Conservation (phyloP, 1,140 invertebrate genomes). For the Drosophila tani region DNA sequence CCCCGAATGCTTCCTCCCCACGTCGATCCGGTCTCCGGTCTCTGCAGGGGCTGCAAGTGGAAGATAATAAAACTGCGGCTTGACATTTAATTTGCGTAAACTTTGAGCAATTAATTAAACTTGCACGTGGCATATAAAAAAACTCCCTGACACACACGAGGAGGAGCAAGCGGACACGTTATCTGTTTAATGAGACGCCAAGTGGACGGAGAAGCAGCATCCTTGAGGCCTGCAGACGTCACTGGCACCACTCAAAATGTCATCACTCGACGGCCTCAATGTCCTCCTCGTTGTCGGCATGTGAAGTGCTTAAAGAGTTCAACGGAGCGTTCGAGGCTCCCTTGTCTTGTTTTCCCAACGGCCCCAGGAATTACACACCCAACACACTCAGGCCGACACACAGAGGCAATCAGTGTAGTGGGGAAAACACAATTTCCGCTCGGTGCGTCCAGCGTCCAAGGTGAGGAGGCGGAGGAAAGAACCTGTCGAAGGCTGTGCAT, state of each 20-base stretch:
- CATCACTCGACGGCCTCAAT: constrained; percentile 32
- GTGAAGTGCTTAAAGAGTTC: constrained; percentile 47
- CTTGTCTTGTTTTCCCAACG: constrained; percentile 49
- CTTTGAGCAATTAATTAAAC: constrained; percentile 63
- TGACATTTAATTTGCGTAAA: constrained; percentile 49
- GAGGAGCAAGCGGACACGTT: not conserved
- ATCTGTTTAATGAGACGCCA: constrained; percentile 44
- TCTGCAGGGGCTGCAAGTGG: constrained; percentile 41
- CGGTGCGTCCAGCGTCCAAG: constrained; percentile 38
- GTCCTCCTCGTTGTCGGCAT: constrained; percentile 36
- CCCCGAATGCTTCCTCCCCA: not conserved
- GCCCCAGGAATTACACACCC: constrained; percentile 28
- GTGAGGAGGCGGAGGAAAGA: constrained; percentile 14
- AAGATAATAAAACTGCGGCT: constrained; percentile 48
- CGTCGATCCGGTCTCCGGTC: not conserved
- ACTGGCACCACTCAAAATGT: constrained; percentile 29
- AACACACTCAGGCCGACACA: not conserved
- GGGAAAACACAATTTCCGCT: constrained; percentile 47
- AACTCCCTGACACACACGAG: not conserved
- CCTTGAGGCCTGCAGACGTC: constrained; percentile 38
- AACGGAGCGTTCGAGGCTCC: constrained; percentile 28
- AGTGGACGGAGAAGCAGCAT: constrained; percentile 16
- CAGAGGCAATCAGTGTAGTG: constrained; percentile 35
- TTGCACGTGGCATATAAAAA: constrained; percentile 12
- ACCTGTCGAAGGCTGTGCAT: constrained; percentile 3